Evolutionary conservation across 2,888 invertebrate species (phyloP).

Genomic region (Galeruca laticollis): DNA sequence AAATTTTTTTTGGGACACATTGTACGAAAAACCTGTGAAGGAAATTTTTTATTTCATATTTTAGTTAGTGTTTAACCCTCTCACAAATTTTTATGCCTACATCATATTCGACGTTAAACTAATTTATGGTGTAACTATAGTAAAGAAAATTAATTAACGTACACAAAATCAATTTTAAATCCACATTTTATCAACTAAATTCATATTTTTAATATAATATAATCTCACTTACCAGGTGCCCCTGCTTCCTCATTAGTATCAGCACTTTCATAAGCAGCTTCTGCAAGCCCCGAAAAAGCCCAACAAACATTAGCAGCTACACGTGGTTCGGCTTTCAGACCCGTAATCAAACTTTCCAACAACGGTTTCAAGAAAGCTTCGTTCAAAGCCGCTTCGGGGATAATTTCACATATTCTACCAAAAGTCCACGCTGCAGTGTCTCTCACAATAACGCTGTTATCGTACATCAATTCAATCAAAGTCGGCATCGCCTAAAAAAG

Average conservation of each 20-base stretch:
- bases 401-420: conserved; percentile 96
- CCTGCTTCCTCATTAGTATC: conserved; percentile 73
- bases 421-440: conserved; percentile 97
- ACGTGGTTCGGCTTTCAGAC: conserved; percentile 92
- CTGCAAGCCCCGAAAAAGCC: conserved; percentile 97
- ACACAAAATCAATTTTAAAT: neutral
- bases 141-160: neutral
- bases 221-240: conserved; percentile 10
- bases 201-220: too few relatives aligned
- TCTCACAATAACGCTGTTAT: conserved; percentile 91
- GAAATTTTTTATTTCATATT: too few relatives aligned
- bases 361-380: conserved; percentile 85
- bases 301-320: conserved; percentile 99
- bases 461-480: conserved; percentile 94
- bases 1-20: too few relatives aligned
- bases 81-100: too few relatives aligned
- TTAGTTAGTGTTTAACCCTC: too few relatives aligned
- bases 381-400: conserved; percentile 94
- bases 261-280: conserved; percentile 95
- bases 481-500: conserved; percentile 85
- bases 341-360: conserved; percentile 84
- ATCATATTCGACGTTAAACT: too few relatives aligned
- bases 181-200: too few relatives aligned
- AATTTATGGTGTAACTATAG: too few relatives aligned
- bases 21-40: too few relatives aligned